Evolutionary conservation across 2,113 vertebrate species (phyloP).

Genomic region (Odobenus rosmarus): DNA sequence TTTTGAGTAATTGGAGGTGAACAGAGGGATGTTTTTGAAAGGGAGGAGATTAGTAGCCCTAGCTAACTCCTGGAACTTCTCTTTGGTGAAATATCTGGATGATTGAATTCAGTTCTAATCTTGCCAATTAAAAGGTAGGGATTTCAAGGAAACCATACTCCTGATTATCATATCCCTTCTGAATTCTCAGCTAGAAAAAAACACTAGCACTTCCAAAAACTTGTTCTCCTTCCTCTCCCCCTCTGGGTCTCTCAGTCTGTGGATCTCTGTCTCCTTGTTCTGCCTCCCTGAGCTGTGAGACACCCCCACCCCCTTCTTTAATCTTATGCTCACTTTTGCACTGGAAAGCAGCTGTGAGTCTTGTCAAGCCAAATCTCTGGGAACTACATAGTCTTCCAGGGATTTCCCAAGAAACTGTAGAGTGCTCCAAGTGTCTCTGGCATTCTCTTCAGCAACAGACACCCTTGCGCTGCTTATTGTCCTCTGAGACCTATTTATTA

Average conservation of each 20-base stretch:
- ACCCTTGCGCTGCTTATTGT: background rate
- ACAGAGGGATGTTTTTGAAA: conserved; percentile 8
- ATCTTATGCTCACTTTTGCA: background rate
- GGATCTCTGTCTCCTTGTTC: background rate
- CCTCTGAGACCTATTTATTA: conserved; percentile 25
- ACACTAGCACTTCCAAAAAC: background rate
- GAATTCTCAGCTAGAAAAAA: background rate
- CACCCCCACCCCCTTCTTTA: background rate
- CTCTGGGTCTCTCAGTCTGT: background rate
- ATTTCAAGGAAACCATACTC: background rate
- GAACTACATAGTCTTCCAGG: background rate
- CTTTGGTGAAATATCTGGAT: conserved; percentile 26
- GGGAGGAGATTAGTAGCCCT: background rate
- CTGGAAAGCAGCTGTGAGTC: background rate
- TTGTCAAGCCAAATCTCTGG: background rate
- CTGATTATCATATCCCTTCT: background rate
- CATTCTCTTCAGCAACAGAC: background rate
- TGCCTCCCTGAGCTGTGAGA: background rate
- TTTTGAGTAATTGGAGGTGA: background rate
- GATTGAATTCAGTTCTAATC: conserved; percentile 23
- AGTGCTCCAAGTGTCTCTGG: background rate
- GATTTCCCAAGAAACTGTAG: background rate
- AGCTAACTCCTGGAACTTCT: background rate
- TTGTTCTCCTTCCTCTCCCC: background rate
- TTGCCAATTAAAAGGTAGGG: background rate